phyloP scores from a whole-genome alignment of 2,888 invertebrate species.

The Drosophila infuscata region DNA sequence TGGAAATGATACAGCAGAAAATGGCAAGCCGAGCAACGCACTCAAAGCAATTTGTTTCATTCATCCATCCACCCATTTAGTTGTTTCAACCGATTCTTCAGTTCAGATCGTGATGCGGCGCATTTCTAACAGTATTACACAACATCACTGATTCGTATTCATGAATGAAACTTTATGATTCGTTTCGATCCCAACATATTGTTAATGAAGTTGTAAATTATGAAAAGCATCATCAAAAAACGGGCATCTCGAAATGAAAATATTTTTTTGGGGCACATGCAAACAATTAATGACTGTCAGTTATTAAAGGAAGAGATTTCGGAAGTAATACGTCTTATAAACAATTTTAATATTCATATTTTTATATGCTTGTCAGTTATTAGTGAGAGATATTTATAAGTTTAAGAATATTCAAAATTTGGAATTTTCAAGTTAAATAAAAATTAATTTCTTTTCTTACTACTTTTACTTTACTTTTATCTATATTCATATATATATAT shows the following conservation, averaged over 20 bases:
- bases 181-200: constrained; percentile 39
- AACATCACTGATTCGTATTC: constrained; percentile 31
- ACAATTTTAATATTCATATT: not conserved
- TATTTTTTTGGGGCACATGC: not conserved
- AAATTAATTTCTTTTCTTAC: no score
- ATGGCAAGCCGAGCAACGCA: constrained; percentile 47
- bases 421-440: not conserved
- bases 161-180: constrained; percentile 68
- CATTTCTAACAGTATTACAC: constrained; percentile 38
- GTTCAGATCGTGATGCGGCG: constrained; percentile 58
- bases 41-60: constrained; percentile 72
- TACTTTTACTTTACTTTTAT: no score
- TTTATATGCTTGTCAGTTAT: not conserved
- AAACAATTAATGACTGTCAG: constrained; percentile 8
- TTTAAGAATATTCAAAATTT: not conserved
- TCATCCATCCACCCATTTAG: constrained; percentile 49
- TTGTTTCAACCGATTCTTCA: constrained; percentile 24
- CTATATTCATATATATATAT: no score
- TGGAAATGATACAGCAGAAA: constrained; percentile 75
- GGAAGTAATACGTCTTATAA: not conserved
- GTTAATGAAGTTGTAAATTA: constrained; percentile 70
- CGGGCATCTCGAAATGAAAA: constrained; percentile 10
- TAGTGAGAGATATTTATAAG: not conserved
- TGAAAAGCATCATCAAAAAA: constrained; percentile 31
- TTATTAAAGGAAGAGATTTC: not conserved